Evolutionary conservation across 2,888 invertebrate genomes (phyloP), one percentile per base, ranked within the genome.

Genomic region (Plagodis dolabraria): DNA sequence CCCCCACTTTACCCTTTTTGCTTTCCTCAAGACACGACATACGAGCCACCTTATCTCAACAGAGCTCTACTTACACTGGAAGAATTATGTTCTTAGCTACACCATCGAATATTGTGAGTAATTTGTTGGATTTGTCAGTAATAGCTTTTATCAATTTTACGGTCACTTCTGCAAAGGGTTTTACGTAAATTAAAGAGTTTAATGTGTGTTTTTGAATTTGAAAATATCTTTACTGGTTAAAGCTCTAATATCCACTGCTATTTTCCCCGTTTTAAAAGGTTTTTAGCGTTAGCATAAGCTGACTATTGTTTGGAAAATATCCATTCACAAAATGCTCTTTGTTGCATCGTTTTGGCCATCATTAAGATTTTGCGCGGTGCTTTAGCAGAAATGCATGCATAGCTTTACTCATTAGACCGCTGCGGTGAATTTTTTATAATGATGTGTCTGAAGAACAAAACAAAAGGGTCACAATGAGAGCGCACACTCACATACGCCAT

Each of bases 401-500:
- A 76, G 71, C 67, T 65, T 77, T 72, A 77, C 86, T 89, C 89
- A 89, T 90, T 91, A 89, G 85, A 86, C 77, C 50, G 43, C 7
- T 74, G 81, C 76, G 79, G 80, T 79, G 79, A 80, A 85, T 80
- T 85, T 79, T 59, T 75, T 82, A 86, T 88, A 91, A 89, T 86
- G 87, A 86, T 77, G 76, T 75, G 70, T 74, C 70, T 71, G 69
- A 63, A 22, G 64, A 69, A 63, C 66, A 65, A 76, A 82, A 89
- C 89, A 89, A 90, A 86, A 80, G 85, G 69, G 60, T 67, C 83
- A 87, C 86, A 88, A 86, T 86, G 74, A 71, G 77, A 77, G 74
- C 72, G 77, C 87, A 87, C 87, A 75, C 72, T 77, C 87, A 87
- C 85, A 88, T 80, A 86, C 80, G 84, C 79, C 69, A 87, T 91